These are phyloP conservation scores for Prochilodus magdalenae DNA, from an alignment of 2,113 vertebrate genomes.

Conservation along the genomic window DNA sequence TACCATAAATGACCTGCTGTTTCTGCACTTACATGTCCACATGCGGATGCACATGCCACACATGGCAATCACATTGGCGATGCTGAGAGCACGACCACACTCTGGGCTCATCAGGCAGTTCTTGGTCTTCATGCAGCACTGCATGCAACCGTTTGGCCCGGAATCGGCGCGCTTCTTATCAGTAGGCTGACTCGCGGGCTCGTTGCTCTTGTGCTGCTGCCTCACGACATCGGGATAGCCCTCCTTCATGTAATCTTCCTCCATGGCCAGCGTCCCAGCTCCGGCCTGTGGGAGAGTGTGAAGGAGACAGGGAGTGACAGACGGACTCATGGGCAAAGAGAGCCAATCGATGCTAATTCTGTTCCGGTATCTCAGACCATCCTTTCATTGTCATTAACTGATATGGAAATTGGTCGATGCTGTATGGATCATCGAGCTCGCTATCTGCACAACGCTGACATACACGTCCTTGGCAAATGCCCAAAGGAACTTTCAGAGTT, in stretches of 20 bases:
- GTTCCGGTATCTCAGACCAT: conserved; percentile 41
- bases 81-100: conserved; percentile 73
- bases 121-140: conserved; percentile 62
- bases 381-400: conserved; percentile 54
- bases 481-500: conserved; percentile 9
- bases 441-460: conserved; percentile 48
- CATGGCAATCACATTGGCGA: conserved; percentile 68
- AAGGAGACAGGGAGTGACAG: conserved; percentile 29
- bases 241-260: conserved; percentile 27
- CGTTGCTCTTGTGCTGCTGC: conserved; percentile 48
- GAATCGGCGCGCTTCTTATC: conserved; percentile 40
- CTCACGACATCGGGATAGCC: conserved; percentile 42
- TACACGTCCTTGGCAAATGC: not conserved
- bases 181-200: not conserved
- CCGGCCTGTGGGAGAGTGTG: conserved; percentile 15
- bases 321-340: conserved; percentile 1
- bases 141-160: conserved; percentile 60
- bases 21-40: conserved; percentile 67
- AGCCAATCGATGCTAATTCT: conserved; percentile 50
- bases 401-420: conserved; percentile 55
- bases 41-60: conserved; percentile 75
- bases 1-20: not conserved
- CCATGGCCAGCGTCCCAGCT: conserved; percentile 43
- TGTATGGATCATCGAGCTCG: conserved; percentile 37
- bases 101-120: conserved; percentile 76